A percentile compares a stretch with the other conserved stretches of the same genome.
phyloP scores from a whole-genome alignment of 2,797 vertebrate species.

The Pygocentrus nattereri region DNA sequence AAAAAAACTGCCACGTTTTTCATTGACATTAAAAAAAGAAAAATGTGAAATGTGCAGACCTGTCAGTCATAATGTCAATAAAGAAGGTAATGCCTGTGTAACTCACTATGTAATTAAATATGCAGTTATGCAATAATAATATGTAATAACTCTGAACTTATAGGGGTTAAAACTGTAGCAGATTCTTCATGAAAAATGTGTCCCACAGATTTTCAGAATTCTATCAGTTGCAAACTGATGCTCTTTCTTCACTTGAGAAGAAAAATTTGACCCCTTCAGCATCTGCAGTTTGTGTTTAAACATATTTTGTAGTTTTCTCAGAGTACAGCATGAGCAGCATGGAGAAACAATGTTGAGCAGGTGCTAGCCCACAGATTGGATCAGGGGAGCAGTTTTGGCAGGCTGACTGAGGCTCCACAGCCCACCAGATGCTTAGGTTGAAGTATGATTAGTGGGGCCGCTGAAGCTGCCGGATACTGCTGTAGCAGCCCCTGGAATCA shows the following conservation, averaged over 20 bases:
- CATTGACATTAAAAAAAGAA: too few relatives aligned
- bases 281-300: slow-evolving; percentile 13
- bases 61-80: too few relatives aligned
- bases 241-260: not conserved
- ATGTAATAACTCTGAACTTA: not conserved
- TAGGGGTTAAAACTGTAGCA: not conserved
- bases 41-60: too few relatives aligned
- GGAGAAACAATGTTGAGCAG: slow-evolving; percentile 43
- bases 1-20: too few relatives aligned
- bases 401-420: slow-evolving; percentile 24
- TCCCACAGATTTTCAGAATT: not conserved
- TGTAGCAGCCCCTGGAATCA: not conserved
- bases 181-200: not conserved
- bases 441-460: slow-evolving; percentile 35
- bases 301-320: slow-evolving; percentile 29
- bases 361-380: slow-evolving; percentile 36
- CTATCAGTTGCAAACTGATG: slow-evolving; percentile 1
- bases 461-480: slow-evolving; percentile 25
- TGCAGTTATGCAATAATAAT: too few relatives aligned
- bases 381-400: slow-evolving; percentile 47
- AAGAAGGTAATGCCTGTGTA: too few relatives aligned
- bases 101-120: too few relatives aligned
- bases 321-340: slow-evolving; percentile 21
- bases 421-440: slow-evolving; percentile 42
- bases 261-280: not conserved